Evolutionary conservation across 64 coral and sea anemone species (phyloP), one percentile per base, ranked within the genome.

Genomic region (Hydrozoanthus tunicans): DNA sequence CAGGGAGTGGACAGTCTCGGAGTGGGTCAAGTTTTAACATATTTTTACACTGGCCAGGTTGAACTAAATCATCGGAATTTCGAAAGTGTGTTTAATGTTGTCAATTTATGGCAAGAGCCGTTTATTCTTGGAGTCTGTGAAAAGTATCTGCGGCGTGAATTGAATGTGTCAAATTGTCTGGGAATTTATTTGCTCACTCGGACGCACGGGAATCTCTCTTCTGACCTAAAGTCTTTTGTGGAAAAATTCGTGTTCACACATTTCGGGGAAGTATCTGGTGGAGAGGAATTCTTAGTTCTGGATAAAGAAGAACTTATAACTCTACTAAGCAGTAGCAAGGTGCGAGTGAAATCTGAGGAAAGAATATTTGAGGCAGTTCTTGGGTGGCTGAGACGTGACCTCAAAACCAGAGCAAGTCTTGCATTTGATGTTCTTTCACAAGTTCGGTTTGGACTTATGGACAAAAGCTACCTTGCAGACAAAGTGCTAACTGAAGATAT

Each of bases 341-440:
- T 95, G 6, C 88, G 90, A 12, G 90, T 95, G 3, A 95, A 91
- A 74, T 95, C 83, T 10, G 93, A 95, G 59, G 82, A 95, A 25
- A 64, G 77, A 15, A 77, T 95, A 5, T 92, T 91, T 83, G 82
- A 89, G 77, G 77, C 73, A 66, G 90, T 88, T 64, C 25, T 95
- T 53, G 92, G 62, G 70, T 95, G 90, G 90, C 62, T 95, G 63
- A 51, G 64, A 69, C 77, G 92, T 80, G 90, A 95, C 24, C n/a
- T 78, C 51, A 62, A 55, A n/a, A 73, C 8, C 12, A 89, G 93
- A 70, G 56, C 20, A 64, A 78, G 71, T 6, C 55, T 84, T 80
- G 83, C 77, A n/a, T 64, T 59, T 67, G 77, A 92, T 66, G 6
- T 92, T 51, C 58, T 95, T 77, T 80, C 65, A 65, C 56, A 81